Percentiles rank a stretch among this genome's conserved stretches.
Evolutionary conservation across 1,140 invertebrate species (phyloP).

Genomic region (Nomia melanderi): DNA sequence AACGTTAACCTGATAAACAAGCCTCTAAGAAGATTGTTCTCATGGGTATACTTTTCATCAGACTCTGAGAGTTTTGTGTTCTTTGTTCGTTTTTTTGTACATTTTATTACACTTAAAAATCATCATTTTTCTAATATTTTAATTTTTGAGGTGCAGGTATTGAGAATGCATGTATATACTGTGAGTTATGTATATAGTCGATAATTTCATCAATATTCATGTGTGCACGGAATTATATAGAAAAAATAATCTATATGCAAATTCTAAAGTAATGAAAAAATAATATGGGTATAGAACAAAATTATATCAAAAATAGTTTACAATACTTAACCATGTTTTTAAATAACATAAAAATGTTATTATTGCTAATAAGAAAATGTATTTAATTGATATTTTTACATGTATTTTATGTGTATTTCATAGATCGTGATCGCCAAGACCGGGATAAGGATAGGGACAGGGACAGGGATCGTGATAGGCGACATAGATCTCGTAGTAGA

Average conservation of each 20-base stretch:
- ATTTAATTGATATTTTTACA: not conserved
- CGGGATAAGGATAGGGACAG: slow-evolving; percentile 77
- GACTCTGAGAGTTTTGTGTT: not conserved
- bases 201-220: not conserved
- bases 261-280: not conserved
- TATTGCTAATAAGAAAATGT: not conserved
- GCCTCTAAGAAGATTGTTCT: slow-evolving; percentile 33
- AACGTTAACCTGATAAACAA: slow-evolving; percentile 39
- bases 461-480: slow-evolving; percentile 81
- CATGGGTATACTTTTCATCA: slow-evolving; percentile 42
- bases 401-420: slow-evolving; percentile 30
- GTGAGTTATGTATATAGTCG: not conserved
- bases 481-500: slow-evolving; percentile 86
- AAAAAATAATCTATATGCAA: not conserved
- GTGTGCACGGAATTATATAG: not conserved
- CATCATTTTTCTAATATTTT: not conserved
- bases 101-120: not conserved
- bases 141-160: slow-evolving; percentile 6
- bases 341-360: not conserved
- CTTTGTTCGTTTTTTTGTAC: not conserved
- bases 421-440: slow-evolving; percentile 75
- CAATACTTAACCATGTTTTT: not conserved
- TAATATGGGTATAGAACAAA: not conserved
- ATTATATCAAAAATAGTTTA: not conserved
- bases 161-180: not conserved